Evolutionary conservation across 2,797 vertebrate species (phyloP).

Genomic region (Galaxias olidus): DNA sequence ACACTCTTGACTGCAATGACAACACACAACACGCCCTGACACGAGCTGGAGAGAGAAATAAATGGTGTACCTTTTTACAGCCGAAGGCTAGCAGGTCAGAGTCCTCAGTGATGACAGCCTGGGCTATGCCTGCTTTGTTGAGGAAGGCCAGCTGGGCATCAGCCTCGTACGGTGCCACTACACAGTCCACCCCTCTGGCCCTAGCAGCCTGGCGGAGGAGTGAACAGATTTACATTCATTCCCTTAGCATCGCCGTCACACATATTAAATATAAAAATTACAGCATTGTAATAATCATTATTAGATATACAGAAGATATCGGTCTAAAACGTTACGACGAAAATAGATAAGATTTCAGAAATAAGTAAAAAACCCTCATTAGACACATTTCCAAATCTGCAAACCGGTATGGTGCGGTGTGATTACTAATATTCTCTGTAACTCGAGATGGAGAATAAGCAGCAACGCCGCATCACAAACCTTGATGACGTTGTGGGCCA

Average conservation of each 20-base stretch:
- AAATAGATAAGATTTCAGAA: too few species aligned
- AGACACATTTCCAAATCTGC: too few species aligned
- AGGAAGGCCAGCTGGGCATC: constrained; percentile 94
- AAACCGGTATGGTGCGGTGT: not conserved
- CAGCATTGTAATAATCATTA: too few species aligned
- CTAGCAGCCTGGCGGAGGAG: constrained; percentile 79
- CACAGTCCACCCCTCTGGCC: constrained; percentile 85
- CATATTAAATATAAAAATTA: too few species aligned
- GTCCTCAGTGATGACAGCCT: constrained; percentile 95
- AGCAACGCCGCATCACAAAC: constrained; percentile 59
- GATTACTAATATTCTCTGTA: not conserved
- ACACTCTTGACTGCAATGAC: too few species aligned
- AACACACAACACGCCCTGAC: too few species aligned
- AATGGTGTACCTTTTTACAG: constrained; percentile 90
- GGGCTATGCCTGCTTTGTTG: constrained; percentile 84
- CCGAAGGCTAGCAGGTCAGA: constrained; percentile 96
- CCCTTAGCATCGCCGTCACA: not conserved
- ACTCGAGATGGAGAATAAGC: not conserved
- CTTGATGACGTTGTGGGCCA: constrained; percentile 94
- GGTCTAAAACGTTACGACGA: too few species aligned
- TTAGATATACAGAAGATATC: too few species aligned
- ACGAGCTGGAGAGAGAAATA: not conserved
- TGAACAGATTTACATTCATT: not conserved
- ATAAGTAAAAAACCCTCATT: too few species aligned
- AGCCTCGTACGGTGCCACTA: constrained; percentile 96